Evolutionary conservation across 2,888 invertebrate genomes (phyloP), one percentile per base, ranked within the genome.

Genomic region (Drosophila setosimentum): DNA sequence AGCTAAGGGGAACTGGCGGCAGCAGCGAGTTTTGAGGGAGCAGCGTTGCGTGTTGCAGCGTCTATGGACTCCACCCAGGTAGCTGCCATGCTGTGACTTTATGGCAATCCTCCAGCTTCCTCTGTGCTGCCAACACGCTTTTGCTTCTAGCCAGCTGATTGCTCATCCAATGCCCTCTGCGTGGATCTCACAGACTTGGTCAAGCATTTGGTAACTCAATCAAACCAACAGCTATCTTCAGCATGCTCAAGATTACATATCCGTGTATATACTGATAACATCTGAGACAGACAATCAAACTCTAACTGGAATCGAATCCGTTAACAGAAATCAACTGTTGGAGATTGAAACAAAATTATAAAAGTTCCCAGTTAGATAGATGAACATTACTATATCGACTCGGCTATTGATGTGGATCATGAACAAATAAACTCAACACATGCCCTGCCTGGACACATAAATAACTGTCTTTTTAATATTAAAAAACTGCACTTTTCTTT

Each of bases 81-180:
- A 82, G 80, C 42, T 66, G 60, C 68, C 83, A 80, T 63, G 65
- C 75, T 81, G 85, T 73, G 70, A 87, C 73, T 83, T 78, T 64
- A 75, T 74, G 69, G 78, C 76, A 83, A 70, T 76, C 84, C 73
- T 73, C 66, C 18, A 71, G 76, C 73, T 72, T 86, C 76, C 83
- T 74, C 59, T 60, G 66, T 76, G 65, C 58, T 7, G 51, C 59
- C 84, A 77, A 87, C 89, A 89, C 85, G 89, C 85, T 84, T 89
- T 84, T 89, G 82, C 87, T 84, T 85, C 87, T 87, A 88, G 76
- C 70, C 80, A 64, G 58, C 68, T 51, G 58, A 76, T 76, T 66
- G 65, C 32, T n/a, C n/a, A n/a, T 42, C 54, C 54, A 13, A 32
- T 72, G 50, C 71, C 24, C 71, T 71, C 51, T 18, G 13, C 33